A percentile compares a stretch with the other conserved stretches of the same genome.
Conservation (phyloP, 2,797 vertebrate species). For the Galago senegalensis region DNA sequence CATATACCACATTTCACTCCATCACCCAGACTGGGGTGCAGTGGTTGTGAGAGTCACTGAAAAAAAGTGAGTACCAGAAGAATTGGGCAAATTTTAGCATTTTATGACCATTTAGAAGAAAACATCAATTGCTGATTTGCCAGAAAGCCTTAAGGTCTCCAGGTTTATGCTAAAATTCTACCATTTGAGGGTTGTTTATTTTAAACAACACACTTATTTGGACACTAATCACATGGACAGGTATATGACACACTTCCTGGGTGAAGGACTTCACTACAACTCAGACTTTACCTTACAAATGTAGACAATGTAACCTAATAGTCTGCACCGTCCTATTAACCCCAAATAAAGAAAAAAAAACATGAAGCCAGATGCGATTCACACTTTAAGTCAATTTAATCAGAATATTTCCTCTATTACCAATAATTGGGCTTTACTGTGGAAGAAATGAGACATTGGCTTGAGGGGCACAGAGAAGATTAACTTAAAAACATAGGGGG, state of each 20-base stretch:
- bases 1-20: no score
- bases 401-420: not conserved
- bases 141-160: not conserved
- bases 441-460: constrained; percentile 22
- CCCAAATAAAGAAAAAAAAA: not conserved
- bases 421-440: not conserved
- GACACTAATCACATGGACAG: not conserved
- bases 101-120: constrained; percentile 3
- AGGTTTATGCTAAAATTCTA: constrained; percentile 27
- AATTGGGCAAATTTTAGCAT: not conserved
- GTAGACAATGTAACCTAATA: no score
- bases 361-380: not conserved
- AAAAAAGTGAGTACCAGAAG: not conserved
- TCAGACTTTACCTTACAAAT: no score
- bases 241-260: not conserved
- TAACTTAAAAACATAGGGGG: constrained; percentile 5
- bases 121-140: not conserved
- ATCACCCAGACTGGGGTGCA: not conserved
- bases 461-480: constrained; percentile 25
- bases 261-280: no score
- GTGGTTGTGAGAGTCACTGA: not conserved
- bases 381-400: constrained; percentile 53
- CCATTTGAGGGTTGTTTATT: not conserved
- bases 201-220: not conserved
- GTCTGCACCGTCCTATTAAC: no score